Evolutionary conservation across 30 jellyfish, hydroid and myxozoan species (phyloP).

Genomic region (Pseudorhiza aurosa): DNA sequence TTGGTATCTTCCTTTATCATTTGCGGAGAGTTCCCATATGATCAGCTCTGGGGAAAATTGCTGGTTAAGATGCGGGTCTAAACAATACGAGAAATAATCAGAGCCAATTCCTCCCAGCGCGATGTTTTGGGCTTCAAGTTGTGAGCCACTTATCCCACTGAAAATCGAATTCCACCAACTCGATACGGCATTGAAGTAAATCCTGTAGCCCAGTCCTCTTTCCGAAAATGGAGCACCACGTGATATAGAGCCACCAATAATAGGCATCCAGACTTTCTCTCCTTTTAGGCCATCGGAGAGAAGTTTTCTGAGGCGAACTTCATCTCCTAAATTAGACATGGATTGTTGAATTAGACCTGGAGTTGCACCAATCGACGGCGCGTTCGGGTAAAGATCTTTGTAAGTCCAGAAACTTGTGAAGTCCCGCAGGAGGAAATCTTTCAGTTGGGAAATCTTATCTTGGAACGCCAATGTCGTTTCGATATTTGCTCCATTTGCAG

Average conservation of each 20-base stretch:
- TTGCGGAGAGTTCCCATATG: slow-evolving; percentile 97
- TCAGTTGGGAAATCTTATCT: slow-evolving; percentile 42
- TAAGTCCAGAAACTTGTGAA: slow-evolving; percentile 91
- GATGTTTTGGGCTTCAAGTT: slow-evolving; percentile 56
- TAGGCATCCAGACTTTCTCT: slow-evolving; percentile 55
- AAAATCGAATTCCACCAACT: slow-evolving; percentile 94
- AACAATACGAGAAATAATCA: slow-evolving; percentile 92
- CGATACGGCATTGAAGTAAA: slow-evolving; percentile 82
- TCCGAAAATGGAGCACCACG: slow-evolving; percentile 99
- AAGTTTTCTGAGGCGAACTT: slow-evolving; percentile 67
- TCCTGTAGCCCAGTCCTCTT: slow-evolving; percentile 76
- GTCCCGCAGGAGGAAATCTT: slow-evolving; percentile 64
- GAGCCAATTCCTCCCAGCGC: slow-evolving; percentile 98
- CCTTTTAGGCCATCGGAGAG: slow-evolving; percentile 81
- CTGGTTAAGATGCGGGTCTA: slow-evolving; percentile 81
- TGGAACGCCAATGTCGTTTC: slow-evolving; percentile 14
- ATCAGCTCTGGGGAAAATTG: slow-evolving; percentile 73
- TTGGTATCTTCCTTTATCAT: slow-evolving; percentile 90
- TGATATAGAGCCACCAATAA: slow-evolving; percentile 98
- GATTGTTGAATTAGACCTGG: slow-evolving; percentile 77
- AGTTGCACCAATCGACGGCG: slow-evolving; percentile 83
- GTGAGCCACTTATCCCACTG: slow-evolving; percentile 73
- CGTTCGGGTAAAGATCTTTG: slow-evolving; percentile 65
- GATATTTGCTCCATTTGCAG: neutral
- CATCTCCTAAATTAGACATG: slow-evolving; percentile 84